These are phyloP conservation scores for Dendrocincla fuliginosa DNA, from an alignment of 2,797 vertebrate genomes.

Conservation along the genomic window DNA sequence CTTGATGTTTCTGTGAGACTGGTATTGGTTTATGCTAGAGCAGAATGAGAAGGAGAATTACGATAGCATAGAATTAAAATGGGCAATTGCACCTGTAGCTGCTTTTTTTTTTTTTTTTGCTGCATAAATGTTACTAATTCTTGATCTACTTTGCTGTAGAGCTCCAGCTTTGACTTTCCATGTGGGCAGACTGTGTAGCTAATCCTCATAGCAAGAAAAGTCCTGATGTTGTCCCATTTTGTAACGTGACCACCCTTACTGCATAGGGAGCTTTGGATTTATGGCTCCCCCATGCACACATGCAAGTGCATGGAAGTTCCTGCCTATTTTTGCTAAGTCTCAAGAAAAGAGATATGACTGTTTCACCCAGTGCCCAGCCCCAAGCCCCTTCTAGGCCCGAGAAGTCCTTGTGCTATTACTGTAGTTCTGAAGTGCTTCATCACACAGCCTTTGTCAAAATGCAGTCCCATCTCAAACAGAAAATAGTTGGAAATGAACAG, in stretches of 20 bases:
- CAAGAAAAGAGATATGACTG: rapidly evolving
- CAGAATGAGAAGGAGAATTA: background rate
- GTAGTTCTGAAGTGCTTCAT: background rate
- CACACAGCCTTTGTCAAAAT: background rate
- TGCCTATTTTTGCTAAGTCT: background rate
- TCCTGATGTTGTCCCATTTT: background rate
- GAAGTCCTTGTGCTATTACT: background rate
- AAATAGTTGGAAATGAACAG: background rate
- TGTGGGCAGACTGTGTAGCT: background rate
- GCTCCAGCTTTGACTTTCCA: background rate
- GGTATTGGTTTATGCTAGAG: background rate
- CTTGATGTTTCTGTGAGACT: background rate
- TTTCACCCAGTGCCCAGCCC: background rate
- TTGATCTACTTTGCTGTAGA: background rate
- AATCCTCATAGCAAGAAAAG: background rate
- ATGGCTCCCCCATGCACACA: background rate
- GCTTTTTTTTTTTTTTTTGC: background rate
- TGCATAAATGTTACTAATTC: background rate
- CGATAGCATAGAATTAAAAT: background rate
- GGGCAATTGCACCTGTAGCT: background rate
- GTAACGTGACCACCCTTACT: background rate
- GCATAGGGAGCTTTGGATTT: background rate
- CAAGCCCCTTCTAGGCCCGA: background rate
- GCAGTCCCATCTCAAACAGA: background rate
- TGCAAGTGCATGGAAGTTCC: background rate